Evolutionary conservation across 92 coral and sea anemone genomes (phyloP).

Genomic region (Micromussa lordhowensis): DNA sequence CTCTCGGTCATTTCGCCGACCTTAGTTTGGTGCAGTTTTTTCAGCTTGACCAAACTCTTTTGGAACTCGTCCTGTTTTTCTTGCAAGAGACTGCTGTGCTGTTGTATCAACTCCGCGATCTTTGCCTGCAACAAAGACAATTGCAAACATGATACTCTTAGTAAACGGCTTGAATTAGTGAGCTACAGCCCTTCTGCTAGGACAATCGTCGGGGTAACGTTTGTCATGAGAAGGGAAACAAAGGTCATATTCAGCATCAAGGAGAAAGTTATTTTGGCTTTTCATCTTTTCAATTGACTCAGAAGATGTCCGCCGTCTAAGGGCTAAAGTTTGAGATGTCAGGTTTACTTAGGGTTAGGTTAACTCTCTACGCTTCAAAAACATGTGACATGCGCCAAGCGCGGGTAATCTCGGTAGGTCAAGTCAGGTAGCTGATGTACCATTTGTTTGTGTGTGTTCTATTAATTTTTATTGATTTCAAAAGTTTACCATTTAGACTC

Average conservation of each 20-base stretch:
- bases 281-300: neutral
- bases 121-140: constrained; percentile 58
- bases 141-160: neutral
- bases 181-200: too few species aligned
- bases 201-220: too few species aligned
- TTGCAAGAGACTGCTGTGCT: constrained; percentile 80
- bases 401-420: too few species aligned
- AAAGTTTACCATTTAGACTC: too few species aligned
- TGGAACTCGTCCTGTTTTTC: constrained; percentile 95
- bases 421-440: too few species aligned
- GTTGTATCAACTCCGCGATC: constrained; percentile 83
- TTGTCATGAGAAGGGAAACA: too few species aligned
- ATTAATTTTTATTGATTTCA: too few species aligned
- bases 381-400: too few species aligned
- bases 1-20: constrained; percentile 74
- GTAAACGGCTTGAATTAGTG: too few species aligned
- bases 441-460: too few species aligned
- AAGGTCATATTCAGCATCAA: neutral
- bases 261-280: neutral
- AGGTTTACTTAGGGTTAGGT: too few species aligned
- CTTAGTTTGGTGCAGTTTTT: constrained; percentile 82
- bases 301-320: neutral
- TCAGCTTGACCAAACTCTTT: constrained; percentile 64
- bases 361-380: too few species aligned
- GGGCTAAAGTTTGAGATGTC: neutral